These are phyloP conservation scores for Hyaena hyaena DNA, from an alignment of 2,113 vertebrate species.

Conservation along the genomic window DNA sequence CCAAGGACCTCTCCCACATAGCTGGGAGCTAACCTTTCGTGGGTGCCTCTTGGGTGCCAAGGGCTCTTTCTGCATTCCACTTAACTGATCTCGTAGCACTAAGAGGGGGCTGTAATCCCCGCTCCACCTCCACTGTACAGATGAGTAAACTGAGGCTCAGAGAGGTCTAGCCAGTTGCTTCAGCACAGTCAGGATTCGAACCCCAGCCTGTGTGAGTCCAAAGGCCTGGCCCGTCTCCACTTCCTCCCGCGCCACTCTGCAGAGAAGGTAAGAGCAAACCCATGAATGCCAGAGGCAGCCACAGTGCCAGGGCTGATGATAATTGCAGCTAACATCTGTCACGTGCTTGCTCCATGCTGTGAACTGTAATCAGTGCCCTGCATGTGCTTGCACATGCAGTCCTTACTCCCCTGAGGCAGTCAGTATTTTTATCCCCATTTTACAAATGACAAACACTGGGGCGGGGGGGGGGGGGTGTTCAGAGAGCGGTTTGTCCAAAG, in stretches of 20 bases:
- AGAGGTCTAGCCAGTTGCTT: background rate
- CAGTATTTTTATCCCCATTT: background rate
- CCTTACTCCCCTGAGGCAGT: background rate
- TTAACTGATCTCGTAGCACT: background rate
- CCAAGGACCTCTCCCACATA: background rate
- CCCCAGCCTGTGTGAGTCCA: background rate
- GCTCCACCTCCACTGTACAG: background rate
- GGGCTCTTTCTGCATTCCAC: background rate
- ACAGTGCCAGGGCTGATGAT: fast-evolving
- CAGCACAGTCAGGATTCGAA: background rate
- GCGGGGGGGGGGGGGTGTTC: background rate
- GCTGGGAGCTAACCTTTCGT: background rate
- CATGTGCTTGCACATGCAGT: fast-evolving
- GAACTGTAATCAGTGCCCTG: background rate
- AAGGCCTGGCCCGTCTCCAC: background rate
- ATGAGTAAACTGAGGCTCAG: background rate
- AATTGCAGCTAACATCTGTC: fast-evolving
- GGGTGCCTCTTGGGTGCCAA: background rate
- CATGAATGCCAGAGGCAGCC: fast-evolving
- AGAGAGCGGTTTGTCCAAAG: background rate
- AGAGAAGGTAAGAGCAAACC: background rate
- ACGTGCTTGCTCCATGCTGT: fast-evolving
- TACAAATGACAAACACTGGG: background rate
- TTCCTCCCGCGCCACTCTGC: background rate
- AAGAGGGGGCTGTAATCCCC: background rate